Evolutionary conservation across 2,888 invertebrate genomes (phyloP).

Genomic region (Macrophya alboannulata): DNA sequence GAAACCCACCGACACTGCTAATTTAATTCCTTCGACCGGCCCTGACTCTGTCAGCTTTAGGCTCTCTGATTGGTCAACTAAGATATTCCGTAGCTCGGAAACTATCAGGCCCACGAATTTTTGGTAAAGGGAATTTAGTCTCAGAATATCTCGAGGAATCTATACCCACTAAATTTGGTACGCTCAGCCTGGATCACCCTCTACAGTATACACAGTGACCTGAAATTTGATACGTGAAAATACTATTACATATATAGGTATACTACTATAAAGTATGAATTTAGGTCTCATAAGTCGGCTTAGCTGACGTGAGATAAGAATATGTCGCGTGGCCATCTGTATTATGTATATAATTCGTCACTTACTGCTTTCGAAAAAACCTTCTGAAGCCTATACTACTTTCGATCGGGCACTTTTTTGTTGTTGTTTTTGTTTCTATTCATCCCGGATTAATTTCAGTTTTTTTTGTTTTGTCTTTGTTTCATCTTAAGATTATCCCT

Average conservation of each 20-base stretch:
- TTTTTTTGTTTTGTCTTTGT: not conserved
- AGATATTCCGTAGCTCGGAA: too few relatives aligned
- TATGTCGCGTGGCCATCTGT: slow-evolving; percentile 12
- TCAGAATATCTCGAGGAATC: too few relatives aligned
- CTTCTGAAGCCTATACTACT: not conserved
- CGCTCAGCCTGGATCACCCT: too few relatives aligned
- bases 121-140: too few relatives aligned
- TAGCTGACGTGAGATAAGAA: not conserved
- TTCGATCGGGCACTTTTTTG: not conserved
- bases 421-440: not conserved
- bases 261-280: slow-evolving; percentile 14
- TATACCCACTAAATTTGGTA: too few relatives aligned
- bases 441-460: not conserved
- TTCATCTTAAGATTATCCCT: not conserved
- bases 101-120: too few relatives aligned
- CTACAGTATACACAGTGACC: not conserved
- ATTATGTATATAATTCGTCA: slow-evolving; percentile 23
- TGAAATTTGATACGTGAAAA: slow-evolving; percentile 24
- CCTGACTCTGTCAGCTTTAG: too few relatives aligned
- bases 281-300: slow-evolving; percentile 9
- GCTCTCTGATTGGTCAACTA: too few relatives aligned
- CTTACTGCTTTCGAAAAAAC: not conserved
- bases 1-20: too few relatives aligned
- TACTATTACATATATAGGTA: not conserved
- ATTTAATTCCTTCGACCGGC: too few relatives aligned